A percentile compares a stretch with the other conserved stretches of the same genome.
phyloP scores from a whole-genome alignment of 2,797 vertebrate genomes.

The Gymnocypris eckloni region DNA sequence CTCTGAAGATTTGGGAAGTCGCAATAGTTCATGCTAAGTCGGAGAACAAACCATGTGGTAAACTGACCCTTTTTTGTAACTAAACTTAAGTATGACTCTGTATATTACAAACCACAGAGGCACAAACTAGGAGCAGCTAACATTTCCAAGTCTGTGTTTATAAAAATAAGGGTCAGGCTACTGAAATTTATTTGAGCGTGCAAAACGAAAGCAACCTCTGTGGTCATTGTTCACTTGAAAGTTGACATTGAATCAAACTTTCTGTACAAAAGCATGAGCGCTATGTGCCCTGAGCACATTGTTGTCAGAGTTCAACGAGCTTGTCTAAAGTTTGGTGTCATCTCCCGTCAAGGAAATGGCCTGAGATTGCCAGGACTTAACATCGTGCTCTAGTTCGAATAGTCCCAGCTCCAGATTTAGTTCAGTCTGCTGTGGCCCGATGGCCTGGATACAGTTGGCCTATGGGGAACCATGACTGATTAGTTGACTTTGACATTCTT shows the following conservation, averaged over 20 bases:
- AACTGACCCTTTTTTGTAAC: neutral
- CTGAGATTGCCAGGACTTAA: conserved; percentile 35
- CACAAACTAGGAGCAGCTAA: neutral
- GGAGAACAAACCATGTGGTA: neutral
- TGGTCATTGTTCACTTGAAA: neutral
- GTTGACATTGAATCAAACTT: conserved; percentile 13
- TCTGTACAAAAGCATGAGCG: conserved; percentile 15
- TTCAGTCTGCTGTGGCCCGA: conserved; percentile 49
- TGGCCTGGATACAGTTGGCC: conserved; percentile 65
- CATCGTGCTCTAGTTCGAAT: conserved; percentile 52
- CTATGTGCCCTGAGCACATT: conserved; percentile 18
- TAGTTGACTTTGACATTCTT: conserved; percentile 27
- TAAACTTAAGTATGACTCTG: neutral
- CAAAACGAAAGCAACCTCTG: neutral
- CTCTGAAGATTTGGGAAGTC: conserved; percentile 28
- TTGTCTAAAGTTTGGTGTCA: conserved; percentile 14
- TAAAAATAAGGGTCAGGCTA: conserved; percentile 23
- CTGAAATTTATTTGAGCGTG: conserved; percentile 2
- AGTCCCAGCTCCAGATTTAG: conserved; percentile 53
- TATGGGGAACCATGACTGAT: conserved; percentile 24
- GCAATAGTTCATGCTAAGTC: neutral
- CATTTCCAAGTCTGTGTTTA: conserved; percentile 10
- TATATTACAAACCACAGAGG: neutral
- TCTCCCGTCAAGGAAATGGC: conserved; percentile 14
- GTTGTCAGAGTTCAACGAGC: conserved; percentile 2